These are phyloP conservation scores for Hexactinellida sp. DNA, from an alignment of 37 sponge, comb jelly and placozoan genomes.

Conservation along the genomic window DNA sequence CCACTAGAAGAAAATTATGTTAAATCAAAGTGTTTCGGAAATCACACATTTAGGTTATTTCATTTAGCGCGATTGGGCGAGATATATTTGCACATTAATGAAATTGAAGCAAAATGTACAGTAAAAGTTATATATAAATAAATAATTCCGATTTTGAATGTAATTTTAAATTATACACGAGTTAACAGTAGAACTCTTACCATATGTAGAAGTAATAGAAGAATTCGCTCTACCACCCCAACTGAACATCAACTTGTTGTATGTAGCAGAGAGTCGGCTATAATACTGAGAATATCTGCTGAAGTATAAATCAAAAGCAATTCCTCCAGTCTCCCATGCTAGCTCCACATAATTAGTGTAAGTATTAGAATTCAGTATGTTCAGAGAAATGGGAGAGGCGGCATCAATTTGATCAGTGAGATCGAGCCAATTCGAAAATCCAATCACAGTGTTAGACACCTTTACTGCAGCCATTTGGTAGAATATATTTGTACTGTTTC, in stretches of 20 bases:
- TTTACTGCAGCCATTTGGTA: background rate
- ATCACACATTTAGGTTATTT: too few relatives aligned
- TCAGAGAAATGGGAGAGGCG: background rate
- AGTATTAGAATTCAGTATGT: background rate
- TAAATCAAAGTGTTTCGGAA: too few relatives aligned
- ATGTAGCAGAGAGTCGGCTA: background rate
- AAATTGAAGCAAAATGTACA: too few relatives aligned
- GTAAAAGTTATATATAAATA: too few relatives aligned
- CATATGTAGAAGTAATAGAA: background rate
- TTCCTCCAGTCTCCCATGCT: background rate
- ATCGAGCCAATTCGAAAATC: background rate
- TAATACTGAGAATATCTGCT: background rate
- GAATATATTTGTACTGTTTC: background rate
- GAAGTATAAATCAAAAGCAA: background rate
- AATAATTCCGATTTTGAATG: too few relatives aligned
- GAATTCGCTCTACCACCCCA: conserved; percentile 2
- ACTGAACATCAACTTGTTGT: background rate
- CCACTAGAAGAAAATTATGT: too few relatives aligned
- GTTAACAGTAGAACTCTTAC: too few relatives aligned
- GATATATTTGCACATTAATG: too few relatives aligned
- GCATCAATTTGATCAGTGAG: background rate
- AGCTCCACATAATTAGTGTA: background rate
- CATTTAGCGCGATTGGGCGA: too few relatives aligned
- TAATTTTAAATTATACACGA: too few relatives aligned
- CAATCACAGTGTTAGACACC: background rate